Evolutionary conservation across 2,888 invertebrate species (phyloP).

Genomic region (Archips crataeganus): DNA sequence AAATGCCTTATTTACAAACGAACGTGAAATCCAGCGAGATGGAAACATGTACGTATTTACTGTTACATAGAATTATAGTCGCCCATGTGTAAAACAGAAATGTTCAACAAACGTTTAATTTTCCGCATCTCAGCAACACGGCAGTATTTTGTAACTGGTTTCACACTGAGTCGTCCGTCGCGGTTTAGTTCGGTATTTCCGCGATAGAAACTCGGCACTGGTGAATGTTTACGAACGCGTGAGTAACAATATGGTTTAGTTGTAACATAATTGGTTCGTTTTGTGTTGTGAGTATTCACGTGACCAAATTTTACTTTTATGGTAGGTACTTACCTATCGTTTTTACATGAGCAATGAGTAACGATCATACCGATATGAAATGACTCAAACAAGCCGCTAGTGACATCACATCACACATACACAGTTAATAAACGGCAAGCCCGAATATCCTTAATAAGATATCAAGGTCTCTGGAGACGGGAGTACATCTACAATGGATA

Average conservation of each 20-base stretch:
- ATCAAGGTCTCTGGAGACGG: constrained; percentile 51
- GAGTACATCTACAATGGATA: constrained; percentile 48
- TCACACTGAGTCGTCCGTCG: neutral
- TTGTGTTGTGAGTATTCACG: neutral
- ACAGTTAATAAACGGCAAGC: constrained; percentile 39
- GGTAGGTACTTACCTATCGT: too few species aligned
- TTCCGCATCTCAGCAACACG: constrained; percentile 9
- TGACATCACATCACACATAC: constrained; percentile 12
- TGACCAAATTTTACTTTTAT: neutral
- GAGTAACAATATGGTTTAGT: neutral
- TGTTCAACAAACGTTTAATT: constrained; percentile 8
- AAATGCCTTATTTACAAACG: constrained; percentile 6
- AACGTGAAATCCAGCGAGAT: neutral
- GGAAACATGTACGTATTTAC: neutral
- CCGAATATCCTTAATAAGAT: constrained; percentile 46
- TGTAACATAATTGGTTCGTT: neutral
- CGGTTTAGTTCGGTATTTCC: constrained; percentile 29
- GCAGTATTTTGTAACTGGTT: constrained; percentile 12
- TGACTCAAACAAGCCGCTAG: constrained; percentile 3
- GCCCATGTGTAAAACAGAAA: constrained; percentile 6
- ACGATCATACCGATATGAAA: neutral
- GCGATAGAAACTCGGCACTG: constrained; percentile 1
- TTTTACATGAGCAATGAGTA: neutral
- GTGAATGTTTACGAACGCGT: constrained; percentile 1
- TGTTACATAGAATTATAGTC: constrained; percentile 1